Conservation (phyloP, 2,888 invertebrate species). For the Clostera curtula region DNA sequence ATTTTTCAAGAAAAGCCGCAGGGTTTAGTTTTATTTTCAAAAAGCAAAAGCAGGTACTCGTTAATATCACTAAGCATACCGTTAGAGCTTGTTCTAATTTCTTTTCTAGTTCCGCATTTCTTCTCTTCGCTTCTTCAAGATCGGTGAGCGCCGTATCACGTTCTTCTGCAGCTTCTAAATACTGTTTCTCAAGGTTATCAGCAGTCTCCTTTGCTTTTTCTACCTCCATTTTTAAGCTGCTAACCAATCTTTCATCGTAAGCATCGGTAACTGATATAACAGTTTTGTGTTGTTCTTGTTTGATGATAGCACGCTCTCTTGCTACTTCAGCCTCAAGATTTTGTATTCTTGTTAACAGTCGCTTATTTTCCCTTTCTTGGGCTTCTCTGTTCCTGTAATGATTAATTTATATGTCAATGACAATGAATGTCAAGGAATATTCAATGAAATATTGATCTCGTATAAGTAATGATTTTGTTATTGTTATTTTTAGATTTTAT, state of each 20-base stretch:
- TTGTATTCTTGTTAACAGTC: slow-evolving; percentile 83
- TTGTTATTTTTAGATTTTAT: neutral
- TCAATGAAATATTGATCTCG: neutral
- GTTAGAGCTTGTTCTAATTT: slow-evolving; percentile 80
- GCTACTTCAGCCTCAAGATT: slow-evolving; percentile 89
- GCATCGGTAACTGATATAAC: slow-evolving; percentile 71
- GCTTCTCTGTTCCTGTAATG: slow-evolving; percentile 84
- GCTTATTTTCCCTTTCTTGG: slow-evolving; percentile 89
- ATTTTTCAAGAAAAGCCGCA: slow-evolving; percentile 5
- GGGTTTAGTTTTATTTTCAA: neutral
- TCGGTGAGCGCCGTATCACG: slow-evolving; percentile 84
- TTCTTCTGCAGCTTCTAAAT: slow-evolving; percentile 83
- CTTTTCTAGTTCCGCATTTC: slow-evolving; percentile 85
- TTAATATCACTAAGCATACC: slow-evolving; percentile 41
- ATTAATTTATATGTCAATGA: neutral
- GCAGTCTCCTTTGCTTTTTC: slow-evolving; percentile 85
- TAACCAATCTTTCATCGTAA: slow-evolving; percentile 79
- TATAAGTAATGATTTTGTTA: neutral
- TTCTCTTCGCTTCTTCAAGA: slow-evolving; percentile 86
- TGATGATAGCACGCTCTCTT: slow-evolving; percentile 77
- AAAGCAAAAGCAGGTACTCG: neutral
- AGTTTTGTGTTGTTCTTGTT: slow-evolving; percentile 68
- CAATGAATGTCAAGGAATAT: neutral
- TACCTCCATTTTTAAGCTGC: slow-evolving; percentile 82
- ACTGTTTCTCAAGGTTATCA: slow-evolving; percentile 87